Conservation (phyloP, 2,888 invertebrate species). For the Meteorus colon region DNA sequence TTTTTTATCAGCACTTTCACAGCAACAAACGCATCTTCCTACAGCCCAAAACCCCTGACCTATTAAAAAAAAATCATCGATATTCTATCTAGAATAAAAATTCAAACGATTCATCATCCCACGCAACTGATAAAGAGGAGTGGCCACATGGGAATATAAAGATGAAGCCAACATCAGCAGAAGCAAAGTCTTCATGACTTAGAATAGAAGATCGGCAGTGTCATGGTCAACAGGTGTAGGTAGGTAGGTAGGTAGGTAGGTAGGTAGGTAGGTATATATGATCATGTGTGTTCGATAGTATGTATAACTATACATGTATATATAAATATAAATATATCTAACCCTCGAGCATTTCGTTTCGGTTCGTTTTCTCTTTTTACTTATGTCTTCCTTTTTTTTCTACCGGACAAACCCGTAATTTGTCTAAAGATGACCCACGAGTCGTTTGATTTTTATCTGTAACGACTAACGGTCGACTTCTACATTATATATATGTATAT, state of each 20-base stretch:
- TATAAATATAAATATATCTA: not conserved
- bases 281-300: not conserved
- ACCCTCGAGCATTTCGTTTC: constrained; percentile 25
- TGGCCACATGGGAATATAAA: not conserved
- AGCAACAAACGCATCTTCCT: no score
- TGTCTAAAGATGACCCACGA: constrained; percentile 16
- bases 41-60: no score
- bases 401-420: constrained; percentile 39
- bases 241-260: not conserved
- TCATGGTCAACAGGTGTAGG: constrained; percentile 32
- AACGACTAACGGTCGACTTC: constrained; percentile 24
- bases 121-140: not conserved
- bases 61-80: not conserved
- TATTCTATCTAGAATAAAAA: not conserved
- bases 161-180: not conserved
- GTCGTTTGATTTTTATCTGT: constrained; percentile 25
- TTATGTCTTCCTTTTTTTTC: constrained; percentile 16
- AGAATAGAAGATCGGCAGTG: constrained; percentile 13
- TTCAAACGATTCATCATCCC: not conserved
- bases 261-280: not conserved
- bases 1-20: no score
- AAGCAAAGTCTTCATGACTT: constrained; percentile 4
- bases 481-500: not conserved
- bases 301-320: not conserved
- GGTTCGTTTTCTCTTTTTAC: constrained; percentile 8